A percentile compares a stretch with the other conserved stretches of the same genome.
Evolutionary conservation across 2,113 vertebrate genomes (phyloP).

Genomic region (Corythornis madagascariensis): DNA sequence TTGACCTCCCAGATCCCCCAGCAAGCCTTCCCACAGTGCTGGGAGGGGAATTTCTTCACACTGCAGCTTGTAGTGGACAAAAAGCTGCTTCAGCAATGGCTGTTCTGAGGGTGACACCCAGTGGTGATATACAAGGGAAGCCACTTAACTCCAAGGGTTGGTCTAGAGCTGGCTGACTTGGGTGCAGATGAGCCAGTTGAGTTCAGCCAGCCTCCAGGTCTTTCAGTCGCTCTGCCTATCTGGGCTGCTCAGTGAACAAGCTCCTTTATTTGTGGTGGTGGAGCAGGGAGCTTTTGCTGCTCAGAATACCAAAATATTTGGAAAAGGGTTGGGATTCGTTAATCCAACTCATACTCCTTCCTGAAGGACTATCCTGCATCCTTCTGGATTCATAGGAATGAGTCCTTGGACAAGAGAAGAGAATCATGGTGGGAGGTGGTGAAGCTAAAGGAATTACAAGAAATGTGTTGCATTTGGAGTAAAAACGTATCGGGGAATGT

Average conservation of each 20-base stretch:
- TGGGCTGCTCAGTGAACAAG: neutral
- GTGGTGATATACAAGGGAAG: neutral
- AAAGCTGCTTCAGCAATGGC: neutral
- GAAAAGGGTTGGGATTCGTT: neutral
- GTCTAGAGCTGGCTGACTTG: neutral
- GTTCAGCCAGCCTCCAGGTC: neutral
- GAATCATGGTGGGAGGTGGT: neutral
- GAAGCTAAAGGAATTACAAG: neutral
- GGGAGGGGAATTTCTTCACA: neutral
- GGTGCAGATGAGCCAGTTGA: neutral
- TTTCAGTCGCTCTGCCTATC: neutral
- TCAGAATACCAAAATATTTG: neutral
- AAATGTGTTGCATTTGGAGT: neutral
- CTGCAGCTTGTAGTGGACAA: neutral
- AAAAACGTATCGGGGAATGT: neutral
- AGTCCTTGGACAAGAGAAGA: neutral
- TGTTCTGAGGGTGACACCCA: constrained; percentile 24
- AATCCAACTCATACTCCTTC: neutral
- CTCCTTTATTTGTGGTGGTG: neutral
- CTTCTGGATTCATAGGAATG: neutral
- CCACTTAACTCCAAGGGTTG: neutral
- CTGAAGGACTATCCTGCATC: neutral
- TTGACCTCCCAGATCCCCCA: neutral
- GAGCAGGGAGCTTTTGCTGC: neutral
- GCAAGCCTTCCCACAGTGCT: neutral